These are phyloP conservation scores for Chesias legatella DNA, from an alignment of 2,888 invertebrate species.

Conservation along the genomic window DNA sequence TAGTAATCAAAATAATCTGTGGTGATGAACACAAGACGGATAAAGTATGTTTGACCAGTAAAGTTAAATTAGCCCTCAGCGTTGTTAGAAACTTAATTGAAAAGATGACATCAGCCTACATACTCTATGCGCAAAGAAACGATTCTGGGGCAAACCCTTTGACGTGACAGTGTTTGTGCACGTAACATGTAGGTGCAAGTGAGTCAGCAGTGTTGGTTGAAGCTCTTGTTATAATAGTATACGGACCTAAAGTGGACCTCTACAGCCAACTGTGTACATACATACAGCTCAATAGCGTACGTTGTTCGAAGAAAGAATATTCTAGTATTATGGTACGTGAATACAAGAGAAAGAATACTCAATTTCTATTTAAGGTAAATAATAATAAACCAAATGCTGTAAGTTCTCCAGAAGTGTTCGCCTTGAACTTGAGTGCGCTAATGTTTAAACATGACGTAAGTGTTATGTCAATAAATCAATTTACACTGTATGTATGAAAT, in stretches of 20 bases:
- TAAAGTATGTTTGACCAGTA: slow-evolving; percentile 13
- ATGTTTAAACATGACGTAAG: slow-evolving; percentile 65
- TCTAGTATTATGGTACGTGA: slow-evolving; percentile 6
- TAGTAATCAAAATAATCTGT: slow-evolving; percentile 4
- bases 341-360: slow-evolving; percentile 21
- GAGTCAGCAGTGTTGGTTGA: slow-evolving; percentile 60
- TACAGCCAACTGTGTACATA: slow-evolving; percentile 50
- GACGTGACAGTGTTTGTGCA: slow-evolving; percentile 36
- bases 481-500: slow-evolving; percentile 40
- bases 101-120: slow-evolving; percentile 36
- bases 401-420: slow-evolving; percentile 29
- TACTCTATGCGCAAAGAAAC: slow-evolving; percentile 25
- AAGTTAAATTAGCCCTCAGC: slow-evolving; percentile 15
- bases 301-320: slow-evolving; percentile 6
- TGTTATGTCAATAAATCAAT: slow-evolving; percentile 63
- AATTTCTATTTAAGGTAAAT: slow-evolving; percentile 7
- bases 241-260: slow-evolving; percentile 49
- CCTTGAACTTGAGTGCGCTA: slow-evolving; percentile 73
- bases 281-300: slow-evolving; percentile 37
- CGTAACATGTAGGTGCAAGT: slow-evolving; percentile 39
- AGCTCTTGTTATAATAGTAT: slow-evolving; percentile 38
- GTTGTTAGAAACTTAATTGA: slow-evolving; percentile 21
- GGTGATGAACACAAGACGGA: slow-evolving; percentile 12
- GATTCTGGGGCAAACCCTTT: slow-evolving; percentile 42
- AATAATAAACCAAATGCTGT: slow-evolving; percentile 18